These are phyloP conservation scores for Aphelenchoides fujianensis DNA, from an alignment of 1,140 invertebrate species.

Conservation along the genomic window DNA sequence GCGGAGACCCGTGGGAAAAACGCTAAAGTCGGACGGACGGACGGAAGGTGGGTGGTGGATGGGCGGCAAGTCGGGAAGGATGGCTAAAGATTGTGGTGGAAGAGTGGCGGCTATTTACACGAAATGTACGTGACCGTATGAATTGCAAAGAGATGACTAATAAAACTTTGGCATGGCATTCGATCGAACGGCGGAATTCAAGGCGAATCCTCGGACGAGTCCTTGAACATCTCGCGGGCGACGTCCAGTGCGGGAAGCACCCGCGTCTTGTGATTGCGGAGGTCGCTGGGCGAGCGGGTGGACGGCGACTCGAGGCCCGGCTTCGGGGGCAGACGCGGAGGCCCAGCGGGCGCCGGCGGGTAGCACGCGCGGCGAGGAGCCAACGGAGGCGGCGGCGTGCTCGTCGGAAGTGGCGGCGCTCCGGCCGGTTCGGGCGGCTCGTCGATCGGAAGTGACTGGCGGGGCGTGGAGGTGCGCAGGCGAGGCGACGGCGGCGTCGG, in stretches of 20 bases:
- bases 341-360: neutral
- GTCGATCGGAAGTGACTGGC: neutral
- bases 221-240: conserved; percentile 7
- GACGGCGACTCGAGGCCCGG: conserved; percentile 3
- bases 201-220: conserved; percentile 10
- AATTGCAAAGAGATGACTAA: no score
- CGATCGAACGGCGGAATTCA: neutral
- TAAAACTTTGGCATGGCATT: neutral
- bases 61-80: neutral
- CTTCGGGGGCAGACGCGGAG: conserved; percentile 24
- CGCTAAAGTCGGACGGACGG: neutral
- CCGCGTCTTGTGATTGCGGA: conserved; percentile 16
- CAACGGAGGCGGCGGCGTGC: conserved; percentile 7
- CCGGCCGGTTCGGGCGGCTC: conserved; percentile 1
- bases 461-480: neutral
- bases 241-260: conserved; percentile 21
- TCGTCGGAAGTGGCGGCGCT: neutral
- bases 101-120: neutral
- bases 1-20: neutral
- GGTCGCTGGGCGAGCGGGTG: conserved; percentile 22
- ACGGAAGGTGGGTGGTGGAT: neutral
- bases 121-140: neutral
- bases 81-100: neutral
- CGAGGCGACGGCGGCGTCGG: neutral
- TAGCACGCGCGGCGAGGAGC: conserved; percentile 4